phyloP scores from a whole-genome alignment of 2,797 vertebrate species.

The Oryzias dopingdopingensis region DNA sequence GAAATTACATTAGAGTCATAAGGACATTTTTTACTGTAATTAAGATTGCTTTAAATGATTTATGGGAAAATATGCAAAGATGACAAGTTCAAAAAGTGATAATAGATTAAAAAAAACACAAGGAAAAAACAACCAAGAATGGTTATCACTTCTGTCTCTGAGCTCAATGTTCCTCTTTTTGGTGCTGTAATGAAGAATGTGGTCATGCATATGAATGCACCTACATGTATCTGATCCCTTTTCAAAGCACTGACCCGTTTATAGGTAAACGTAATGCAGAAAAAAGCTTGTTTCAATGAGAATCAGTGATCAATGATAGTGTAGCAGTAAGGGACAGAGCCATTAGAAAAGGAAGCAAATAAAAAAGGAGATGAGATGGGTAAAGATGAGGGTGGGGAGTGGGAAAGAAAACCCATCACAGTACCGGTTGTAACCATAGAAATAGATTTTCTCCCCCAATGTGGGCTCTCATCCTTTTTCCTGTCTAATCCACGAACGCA shows the following conservation, averaged over 20 bases:
- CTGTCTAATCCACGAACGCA: conserved; percentile 60
- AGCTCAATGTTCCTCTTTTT: conserved; percentile 40
- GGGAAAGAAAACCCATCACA: conserved; percentile 32
- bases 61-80: conserved; percentile 44
- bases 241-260: conserved; percentile 35
- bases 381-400: conserved; percentile 70
- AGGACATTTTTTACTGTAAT: conserved; percentile 24
- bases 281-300: conserved; percentile 51
- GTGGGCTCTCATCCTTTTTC: conserved; percentile 61
- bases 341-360: conserved; percentile 58
- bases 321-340: conserved; percentile 59
- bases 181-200: conserved; percentile 36
- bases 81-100: conserved; percentile 35
- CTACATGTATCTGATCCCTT: conserved; percentile 42
- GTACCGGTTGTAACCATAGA: conserved; percentile 68
- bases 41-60: conserved; percentile 22
- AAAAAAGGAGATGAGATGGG: conserved; percentile 59
- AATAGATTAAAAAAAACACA: conserved; percentile 8
- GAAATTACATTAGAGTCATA: conserved; percentile 8
- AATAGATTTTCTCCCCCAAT: conserved; percentile 68
- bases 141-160: conserved; percentile 36
- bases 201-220: conserved; percentile 42
- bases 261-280: conserved; percentile 45
- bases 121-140: conserved; percentile 15
- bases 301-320: conserved; percentile 61